Percentiles rank a stretch among this genome's conserved stretches.
Conservation (phyloP, 2,797 vertebrate genomes). For the Hephaestus fuliginosus region DNA sequence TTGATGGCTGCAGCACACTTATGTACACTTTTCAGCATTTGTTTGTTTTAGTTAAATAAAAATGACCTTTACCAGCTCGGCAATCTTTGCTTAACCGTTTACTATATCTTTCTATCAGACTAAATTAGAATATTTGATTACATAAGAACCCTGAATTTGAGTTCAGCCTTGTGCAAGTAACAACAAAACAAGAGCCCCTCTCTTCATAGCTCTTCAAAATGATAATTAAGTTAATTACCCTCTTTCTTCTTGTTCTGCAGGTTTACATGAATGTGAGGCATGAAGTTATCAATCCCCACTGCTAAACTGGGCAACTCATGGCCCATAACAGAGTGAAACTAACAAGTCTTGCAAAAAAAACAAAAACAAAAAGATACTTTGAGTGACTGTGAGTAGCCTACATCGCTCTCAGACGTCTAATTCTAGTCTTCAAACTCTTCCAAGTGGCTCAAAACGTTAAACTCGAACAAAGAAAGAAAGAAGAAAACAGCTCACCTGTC, state of each 20-base stretch:
- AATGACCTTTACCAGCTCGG: neutral
- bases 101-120: neutral
- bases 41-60: neutral
- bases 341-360: neutral
- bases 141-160: too few relatives aligned
- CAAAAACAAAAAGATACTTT: neutral
- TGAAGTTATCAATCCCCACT: neutral
- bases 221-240: too few relatives aligned
- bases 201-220: neutral
- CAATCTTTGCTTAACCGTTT: neutral
- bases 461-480: neutral
- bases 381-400: neutral
- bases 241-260: neutral
- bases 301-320: neutral
- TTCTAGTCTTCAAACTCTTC: neutral
- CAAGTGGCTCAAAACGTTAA: neutral
- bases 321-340: neutral
- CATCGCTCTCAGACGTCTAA: neutral
- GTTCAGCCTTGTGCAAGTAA: too few relatives aligned
- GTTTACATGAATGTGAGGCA: neutral
- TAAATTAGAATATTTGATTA: neutral
- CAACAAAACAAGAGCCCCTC: too few relatives aligned
- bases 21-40: neutral
- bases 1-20: neutral
- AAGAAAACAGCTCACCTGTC: slow-evolving; percentile 41